phyloP scores from a whole-genome alignment of 2,888 invertebrate genomes.

The Lasioglossum malachurum region DNA sequence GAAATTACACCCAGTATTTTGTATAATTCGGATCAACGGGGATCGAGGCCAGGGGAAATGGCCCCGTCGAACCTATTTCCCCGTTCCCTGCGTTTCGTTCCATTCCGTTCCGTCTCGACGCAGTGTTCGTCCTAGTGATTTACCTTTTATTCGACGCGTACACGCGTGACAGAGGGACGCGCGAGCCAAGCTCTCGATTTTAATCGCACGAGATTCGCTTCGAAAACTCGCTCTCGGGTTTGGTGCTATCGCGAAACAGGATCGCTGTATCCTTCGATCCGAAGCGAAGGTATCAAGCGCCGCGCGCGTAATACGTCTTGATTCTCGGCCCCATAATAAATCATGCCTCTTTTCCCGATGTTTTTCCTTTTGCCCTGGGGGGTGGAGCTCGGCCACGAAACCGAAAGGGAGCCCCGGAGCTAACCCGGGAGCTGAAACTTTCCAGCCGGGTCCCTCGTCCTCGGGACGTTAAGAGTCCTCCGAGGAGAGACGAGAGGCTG shows the following conservation, averaged over 20 bases:
- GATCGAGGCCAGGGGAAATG: conserved; percentile 49
- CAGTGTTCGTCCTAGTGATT: conserved; percentile 45
- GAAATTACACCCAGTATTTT: conserved; percentile 69
- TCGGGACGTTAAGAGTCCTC: conserved; percentile 61
- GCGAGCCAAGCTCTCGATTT: conserved; percentile 14
- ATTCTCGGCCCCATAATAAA: conserved; percentile 60
- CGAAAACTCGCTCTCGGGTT: too few relatives aligned
- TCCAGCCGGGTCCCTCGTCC: conserved; percentile 37
- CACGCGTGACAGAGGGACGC: background rate
- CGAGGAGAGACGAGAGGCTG: conserved; percentile 27
- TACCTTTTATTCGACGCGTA: conserved; percentile 32
- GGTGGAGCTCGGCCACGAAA: conserved; percentile 22
- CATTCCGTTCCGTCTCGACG: conserved; percentile 1
- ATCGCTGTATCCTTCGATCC: conserved; percentile 10
- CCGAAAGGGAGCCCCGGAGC: conserved; percentile 16
- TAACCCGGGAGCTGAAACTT: conserved; percentile 46
- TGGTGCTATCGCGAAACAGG: background rate
- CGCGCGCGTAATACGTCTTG: conserved; percentile 30
- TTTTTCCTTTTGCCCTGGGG: background rate
- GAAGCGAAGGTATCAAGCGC: background rate
- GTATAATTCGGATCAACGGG: conserved; percentile 66
- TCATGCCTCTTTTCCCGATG: conserved; percentile 48
- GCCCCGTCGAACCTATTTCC: conserved; percentile 46
- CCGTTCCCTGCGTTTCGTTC: conserved; percentile 22
- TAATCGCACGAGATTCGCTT: conserved; percentile 17